Conservation (phyloP, 2,888 invertebrate genomes). For the Drosophila kambysellisi region DNA sequence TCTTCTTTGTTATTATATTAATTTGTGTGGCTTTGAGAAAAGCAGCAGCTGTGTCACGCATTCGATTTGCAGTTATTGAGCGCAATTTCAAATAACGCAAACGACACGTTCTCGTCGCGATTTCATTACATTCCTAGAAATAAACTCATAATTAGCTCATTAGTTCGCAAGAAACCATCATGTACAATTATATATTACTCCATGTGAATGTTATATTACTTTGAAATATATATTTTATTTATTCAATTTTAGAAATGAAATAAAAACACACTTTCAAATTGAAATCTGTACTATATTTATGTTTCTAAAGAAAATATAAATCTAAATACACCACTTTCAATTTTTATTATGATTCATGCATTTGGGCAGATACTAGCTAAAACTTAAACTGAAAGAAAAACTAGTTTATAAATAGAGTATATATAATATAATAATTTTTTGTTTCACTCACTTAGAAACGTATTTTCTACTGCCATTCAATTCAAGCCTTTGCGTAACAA, state of each 20-base stretch:
- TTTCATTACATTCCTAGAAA: background rate
- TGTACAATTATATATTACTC: background rate
- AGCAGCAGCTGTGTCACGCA: constrained; percentile 56
- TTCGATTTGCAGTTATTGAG: constrained; percentile 51
- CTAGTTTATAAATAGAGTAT: background rate
- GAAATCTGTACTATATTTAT: too few species aligned
- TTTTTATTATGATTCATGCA: background rate
- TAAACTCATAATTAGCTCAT: background rate
- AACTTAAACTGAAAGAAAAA: background rate
- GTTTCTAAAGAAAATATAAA: background rate
- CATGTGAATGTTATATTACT: background rate
- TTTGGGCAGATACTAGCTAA: background rate
- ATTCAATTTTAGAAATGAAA: background rate
- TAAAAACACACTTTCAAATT: background rate
- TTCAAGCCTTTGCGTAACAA: background rate
- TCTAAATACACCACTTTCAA: background rate
- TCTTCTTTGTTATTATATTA: constrained; percentile 29
- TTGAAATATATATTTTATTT: background rate
- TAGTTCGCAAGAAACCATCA: background rate
- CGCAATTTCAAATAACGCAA: constrained; percentile 32
- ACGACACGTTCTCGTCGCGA: constrained; percentile 17
- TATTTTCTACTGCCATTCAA: background rate
- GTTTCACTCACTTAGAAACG: background rate
- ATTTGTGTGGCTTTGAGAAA: constrained; percentile 43
- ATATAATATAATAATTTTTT: background rate